These are phyloP conservation scores for Cromileptes altivelis DNA, from an alignment of 2,113 vertebrate species.

Conservation along the genomic window DNA sequence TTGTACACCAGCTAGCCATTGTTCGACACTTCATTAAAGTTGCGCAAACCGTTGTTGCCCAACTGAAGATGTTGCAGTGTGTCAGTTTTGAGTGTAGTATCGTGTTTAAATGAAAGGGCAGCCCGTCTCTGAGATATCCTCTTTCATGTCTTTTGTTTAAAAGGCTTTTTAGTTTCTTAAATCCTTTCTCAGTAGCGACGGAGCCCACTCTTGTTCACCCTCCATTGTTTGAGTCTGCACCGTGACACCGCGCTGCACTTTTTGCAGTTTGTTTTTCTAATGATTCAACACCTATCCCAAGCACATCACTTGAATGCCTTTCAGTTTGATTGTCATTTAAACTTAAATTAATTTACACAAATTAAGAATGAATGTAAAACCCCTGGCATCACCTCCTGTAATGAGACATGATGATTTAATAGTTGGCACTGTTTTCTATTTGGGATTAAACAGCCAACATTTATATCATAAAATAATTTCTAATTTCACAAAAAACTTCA, in stretches of 20 bases:
- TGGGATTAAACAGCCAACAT: no score
- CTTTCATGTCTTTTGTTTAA: neutral
- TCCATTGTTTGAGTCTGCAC: conserved; percentile 71
- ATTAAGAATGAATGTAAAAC: neutral
- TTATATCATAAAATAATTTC: neutral
- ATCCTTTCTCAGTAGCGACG: conserved; percentile 11
- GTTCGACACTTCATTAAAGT: conserved; percentile 73
- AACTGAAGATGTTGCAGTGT: neutral
- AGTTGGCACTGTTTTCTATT: neutral
- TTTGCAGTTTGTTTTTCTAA: conserved; percentile 13
- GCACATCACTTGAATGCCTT: neutral
- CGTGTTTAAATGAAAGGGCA: neutral
- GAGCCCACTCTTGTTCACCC: conserved; percentile 45
- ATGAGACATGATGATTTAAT: neutral
- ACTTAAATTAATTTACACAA: neutral
- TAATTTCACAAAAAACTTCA: neutral
- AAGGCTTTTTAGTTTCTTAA: conserved; percentile 21
- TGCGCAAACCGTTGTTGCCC: conserved; percentile 51
- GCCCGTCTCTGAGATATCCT: neutral
- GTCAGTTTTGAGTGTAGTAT: neutral
- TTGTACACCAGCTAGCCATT: conserved; percentile 72
- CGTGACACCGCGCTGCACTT: conserved; percentile 50
- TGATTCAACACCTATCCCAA: neutral
- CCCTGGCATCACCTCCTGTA: neutral
- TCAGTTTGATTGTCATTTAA: neutral